Conservation (phyloP, 2,888 invertebrate species). For the Mythimna lalbum region DNA sequence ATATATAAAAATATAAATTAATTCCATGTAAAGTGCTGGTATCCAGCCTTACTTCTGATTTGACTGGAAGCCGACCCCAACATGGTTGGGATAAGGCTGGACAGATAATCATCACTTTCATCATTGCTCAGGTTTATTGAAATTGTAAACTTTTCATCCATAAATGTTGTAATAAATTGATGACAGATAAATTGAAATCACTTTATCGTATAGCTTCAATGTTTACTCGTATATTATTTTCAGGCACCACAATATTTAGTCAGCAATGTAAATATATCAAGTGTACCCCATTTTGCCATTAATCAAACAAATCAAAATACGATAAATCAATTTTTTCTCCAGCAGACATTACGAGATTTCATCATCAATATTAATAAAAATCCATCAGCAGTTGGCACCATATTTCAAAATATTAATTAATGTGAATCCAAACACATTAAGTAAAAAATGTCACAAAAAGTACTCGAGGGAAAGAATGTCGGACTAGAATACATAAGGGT, state of each 20-base stretch:
- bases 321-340: conserved; percentile 48
- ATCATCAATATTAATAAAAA: conserved; percentile 71
- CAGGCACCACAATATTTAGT: not conserved
- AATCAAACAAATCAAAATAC: conserved; percentile 56
- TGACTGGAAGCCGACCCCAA: too few species aligned
- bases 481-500: conserved; percentile 66
- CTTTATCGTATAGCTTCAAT: not conserved
- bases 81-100: too few species aligned
- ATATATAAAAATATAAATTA: too few species aligned
- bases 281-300: conserved; percentile 15
- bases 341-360: conserved; percentile 47
- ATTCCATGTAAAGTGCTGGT: too few species aligned
- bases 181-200: not conserved
- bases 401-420: conserved; percentile 64
- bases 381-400: conserved; percentile 26
- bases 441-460: conserved; percentile 59
- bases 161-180: not conserved
- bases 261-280: conserved; percentile 18
- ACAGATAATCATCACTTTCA: too few species aligned
- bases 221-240: not conserved
- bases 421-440: conserved; percentile 60
- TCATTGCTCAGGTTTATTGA: not conserved
- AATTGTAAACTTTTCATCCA: not conserved
- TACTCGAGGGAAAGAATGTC: conserved; percentile 62
- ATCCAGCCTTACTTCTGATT: too few species aligned